Base-by-base conservation (phyloP, 2,797 vertebrate species). In the Echiichthys vipera region DNA sequence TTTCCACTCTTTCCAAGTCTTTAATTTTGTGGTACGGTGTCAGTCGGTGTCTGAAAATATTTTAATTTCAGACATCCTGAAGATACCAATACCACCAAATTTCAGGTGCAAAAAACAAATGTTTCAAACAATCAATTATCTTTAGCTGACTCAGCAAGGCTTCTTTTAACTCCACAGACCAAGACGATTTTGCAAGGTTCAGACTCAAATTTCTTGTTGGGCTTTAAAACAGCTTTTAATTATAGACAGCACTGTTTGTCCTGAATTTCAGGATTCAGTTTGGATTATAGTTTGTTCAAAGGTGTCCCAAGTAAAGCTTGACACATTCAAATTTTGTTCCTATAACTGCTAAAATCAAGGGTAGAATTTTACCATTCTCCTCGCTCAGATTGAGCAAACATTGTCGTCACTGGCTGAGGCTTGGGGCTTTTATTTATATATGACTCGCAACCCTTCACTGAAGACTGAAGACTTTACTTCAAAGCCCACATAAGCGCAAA, bases 161-260 rank as follows among this genome's bases (percentile, higher is more conserved):
- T 74, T 68, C 53, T 66, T 70, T 81, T 53, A 77, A 72, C 36
- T 58, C 49, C 64, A 68, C 55, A 65, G 69, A 76, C 78, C 53
- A 81, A 56, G 39, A 64, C 45, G 51, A 62, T 50, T 76, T 78
- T 74, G 64, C 45, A 62, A 69, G 55, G 62, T 79, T 66, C 81
- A 73, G 65, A 83, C 58, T 73, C 24, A 54, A n/a, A 72, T 51
- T 37, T 71, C 51, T 64, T 54, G 46, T 34, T 61, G 61, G 34
- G 39, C 39, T 84, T 69, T 74, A n/a, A 34, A n/a, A 13, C 20
- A 34, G 54, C 59, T 77, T 76, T 81, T 46, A 61, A 68, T 77
- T 67, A 53, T 29, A 49, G 30, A 57, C 39, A 42, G 34, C 32
- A 62, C 64, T 80, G 43, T 84, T 87, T 68, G 63, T 53, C 59